Conservation (phyloP, 2,113 vertebrate species). For the Brachirus orientalis region DNA sequence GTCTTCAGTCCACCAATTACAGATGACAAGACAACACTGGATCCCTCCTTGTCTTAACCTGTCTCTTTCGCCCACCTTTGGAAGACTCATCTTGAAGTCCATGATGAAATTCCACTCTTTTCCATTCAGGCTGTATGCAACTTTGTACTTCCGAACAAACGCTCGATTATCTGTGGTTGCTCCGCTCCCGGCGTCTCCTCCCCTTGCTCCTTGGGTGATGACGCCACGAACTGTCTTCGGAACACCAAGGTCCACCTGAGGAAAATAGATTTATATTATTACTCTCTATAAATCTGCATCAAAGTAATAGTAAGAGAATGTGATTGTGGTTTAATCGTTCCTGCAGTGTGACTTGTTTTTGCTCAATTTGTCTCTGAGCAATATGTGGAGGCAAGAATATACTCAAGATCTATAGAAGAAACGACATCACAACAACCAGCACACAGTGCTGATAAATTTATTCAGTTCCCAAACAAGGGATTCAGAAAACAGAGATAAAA, state of each 20-base stretch:
- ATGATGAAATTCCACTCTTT: slow-evolving; percentile 93
- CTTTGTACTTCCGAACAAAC: slow-evolving; percentile 94
- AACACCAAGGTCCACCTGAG: slow-evolving; percentile 87
- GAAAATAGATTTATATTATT: not conserved
- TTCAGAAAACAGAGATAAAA: no score
- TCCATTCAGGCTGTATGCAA: slow-evolving; percentile 90
- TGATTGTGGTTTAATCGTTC: not conserved
- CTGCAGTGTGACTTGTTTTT: not conserved
- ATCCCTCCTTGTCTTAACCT: no score
- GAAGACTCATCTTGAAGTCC: slow-evolving; percentile 88
- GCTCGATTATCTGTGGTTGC: slow-evolving; percentile 88
- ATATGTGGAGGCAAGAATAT: not conserved
- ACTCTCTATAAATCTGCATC: not conserved
- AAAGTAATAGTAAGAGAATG: not conserved
- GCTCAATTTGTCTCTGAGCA: slow-evolving; percentile 3
- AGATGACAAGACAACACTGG: no score
- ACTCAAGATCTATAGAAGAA: no score
- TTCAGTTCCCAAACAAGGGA: no score
- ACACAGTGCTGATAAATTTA: no score
- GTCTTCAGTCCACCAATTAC: no score
- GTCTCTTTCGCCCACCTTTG: slow-evolving; percentile 85
- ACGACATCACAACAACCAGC: no score
- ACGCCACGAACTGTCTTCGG: slow-evolving; percentile 88
- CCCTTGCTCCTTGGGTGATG: slow-evolving; percentile 94
- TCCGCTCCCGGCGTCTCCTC: slow-evolving; percentile 83